phyloP scores from a whole-genome alignment of 1,140 invertebrate genomes.

The Dinoponera quadriceps region DNA sequence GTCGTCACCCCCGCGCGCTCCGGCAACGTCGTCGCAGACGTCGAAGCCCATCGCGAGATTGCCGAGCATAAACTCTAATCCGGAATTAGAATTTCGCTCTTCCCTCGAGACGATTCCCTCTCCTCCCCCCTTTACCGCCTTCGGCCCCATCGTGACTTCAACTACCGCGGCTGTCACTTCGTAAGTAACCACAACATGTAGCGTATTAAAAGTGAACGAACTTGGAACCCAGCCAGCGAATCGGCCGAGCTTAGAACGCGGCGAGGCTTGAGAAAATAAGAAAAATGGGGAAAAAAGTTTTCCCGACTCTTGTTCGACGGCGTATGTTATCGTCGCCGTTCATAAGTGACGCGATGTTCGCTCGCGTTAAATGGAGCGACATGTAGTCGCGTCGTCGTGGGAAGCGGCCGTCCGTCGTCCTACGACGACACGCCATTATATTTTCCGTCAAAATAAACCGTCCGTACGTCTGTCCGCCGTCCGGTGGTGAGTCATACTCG shows the following conservation, averaged over 20 bases:
- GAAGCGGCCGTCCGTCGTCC: neutral
- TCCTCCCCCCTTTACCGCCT: neutral
- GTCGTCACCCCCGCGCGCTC: constrained; percentile 54
- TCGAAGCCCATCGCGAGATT: constrained; percentile 77
- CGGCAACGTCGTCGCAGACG: constrained; percentile 40
- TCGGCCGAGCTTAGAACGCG: neutral
- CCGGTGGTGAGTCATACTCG: constrained; percentile 63
- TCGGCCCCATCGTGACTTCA: constrained; percentile 12
- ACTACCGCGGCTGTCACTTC: constrained; percentile 18
- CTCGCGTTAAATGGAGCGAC: constrained; percentile 36
- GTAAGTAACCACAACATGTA: constrained; percentile 6
- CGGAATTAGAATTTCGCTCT: constrained; percentile 77
- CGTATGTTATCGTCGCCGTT: neutral
- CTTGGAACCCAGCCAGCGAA: neutral
- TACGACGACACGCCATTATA: constrained; percentile 50
- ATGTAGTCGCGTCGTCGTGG: constrained; percentile 15
- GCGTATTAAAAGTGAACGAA: constrained; percentile 13
- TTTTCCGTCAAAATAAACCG: constrained; percentile 67
- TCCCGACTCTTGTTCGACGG: neutral
- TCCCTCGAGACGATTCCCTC: constrained; percentile 32
- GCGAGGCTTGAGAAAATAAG: neutral
- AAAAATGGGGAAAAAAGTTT: neutral
- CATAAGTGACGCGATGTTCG: neutral
- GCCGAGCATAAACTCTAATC: constrained; percentile 80
- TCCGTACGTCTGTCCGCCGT: constrained; percentile 30